Evolutionary conservation across 2,888 invertebrate genomes (phyloP).

Genomic region (Gymnosoma rotundatum): DNA sequence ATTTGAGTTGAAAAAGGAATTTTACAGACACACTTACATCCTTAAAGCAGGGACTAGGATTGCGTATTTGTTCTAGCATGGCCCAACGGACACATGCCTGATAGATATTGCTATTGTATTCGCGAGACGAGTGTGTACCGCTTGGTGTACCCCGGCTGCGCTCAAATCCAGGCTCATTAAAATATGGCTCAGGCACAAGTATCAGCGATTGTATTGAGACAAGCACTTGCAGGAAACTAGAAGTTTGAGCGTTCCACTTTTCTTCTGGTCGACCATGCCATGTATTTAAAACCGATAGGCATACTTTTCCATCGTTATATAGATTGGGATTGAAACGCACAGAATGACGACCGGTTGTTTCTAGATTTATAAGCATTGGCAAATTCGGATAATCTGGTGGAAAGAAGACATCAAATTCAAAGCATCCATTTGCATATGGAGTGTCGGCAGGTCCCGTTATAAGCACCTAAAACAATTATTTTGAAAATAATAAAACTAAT

Average conservation of each 20-base stretch:
- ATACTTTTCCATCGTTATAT: conserved; percentile 97
- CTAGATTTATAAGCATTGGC: conserved; percentile 95
- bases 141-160: conserved; percentile 93
- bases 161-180: conserved; percentile 97
- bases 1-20: not conserved
- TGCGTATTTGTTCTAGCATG: conserved; percentile 95
- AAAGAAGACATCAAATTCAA: conserved; percentile 95
- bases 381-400: conserved; percentile 91
- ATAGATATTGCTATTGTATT: conserved; percentile 97
- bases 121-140: conserved; percentile 94
- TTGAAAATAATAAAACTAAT: not conserved
- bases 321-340: conserved; percentile 96
- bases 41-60: conserved; percentile 95
- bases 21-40: conserved; percentile 84
- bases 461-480: conserved; percentile 85
- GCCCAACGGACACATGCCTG: conserved; percentile 98
- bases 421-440: conserved; percentile 95
- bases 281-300: conserved; percentile 96
- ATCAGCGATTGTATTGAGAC: conserved; percentile 97
- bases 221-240: conserved; percentile 95
- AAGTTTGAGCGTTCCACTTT: conserved; percentile 98
- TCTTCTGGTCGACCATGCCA: conserved; percentile 99
- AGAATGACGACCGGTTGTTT: conserved; percentile 93
- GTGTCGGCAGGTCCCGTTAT: conserved; percentile 96
- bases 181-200: conserved; percentile 95